phyloP scores from a whole-genome alignment of 2,113 vertebrate species.

The Lichenostomus cassidix region DNA sequence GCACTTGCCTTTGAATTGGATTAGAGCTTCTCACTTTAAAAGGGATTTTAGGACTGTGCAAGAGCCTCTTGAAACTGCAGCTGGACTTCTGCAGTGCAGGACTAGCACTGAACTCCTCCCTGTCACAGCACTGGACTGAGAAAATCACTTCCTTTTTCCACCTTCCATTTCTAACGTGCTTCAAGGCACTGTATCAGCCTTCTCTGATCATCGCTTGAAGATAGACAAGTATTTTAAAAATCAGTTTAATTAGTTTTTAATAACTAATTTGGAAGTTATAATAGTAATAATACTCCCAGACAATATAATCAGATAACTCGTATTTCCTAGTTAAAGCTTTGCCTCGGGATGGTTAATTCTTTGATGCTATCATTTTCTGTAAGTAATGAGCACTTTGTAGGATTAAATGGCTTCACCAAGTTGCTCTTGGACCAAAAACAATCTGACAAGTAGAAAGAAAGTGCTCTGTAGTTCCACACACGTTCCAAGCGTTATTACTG shows the following conservation, averaged over 20 bases:
- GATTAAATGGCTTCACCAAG: conserved; percentile 50
- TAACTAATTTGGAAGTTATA: conserved; percentile 40
- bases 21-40: background rate
- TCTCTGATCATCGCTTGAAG: background rate
- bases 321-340: conserved; percentile 13
- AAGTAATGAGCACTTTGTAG: conserved; percentile 59
- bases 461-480: conserved; percentile 26
- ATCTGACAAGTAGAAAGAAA: conserved; percentile 22
- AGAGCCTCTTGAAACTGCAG: background rate
- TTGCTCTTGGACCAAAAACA: conserved; percentile 49
- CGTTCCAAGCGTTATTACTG: conserved; percentile 18
- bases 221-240: background rate
- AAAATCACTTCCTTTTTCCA: background rate
- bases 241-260: conserved; percentile 27
- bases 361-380: conserved; percentile 58
- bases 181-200: background rate
- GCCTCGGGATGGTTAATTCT: conserved; percentile 46
- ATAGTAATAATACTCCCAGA: conserved; percentile 23
- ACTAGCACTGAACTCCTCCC: background rate
- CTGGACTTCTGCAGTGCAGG: background rate
- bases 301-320: background rate
- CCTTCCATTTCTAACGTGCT: background rate
- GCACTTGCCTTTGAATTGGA: background rate
- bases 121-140: background rate
- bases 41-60: background rate